Evolutionary conservation across 2,888 invertebrate species (phyloP).

Genomic region (Spialia ferax): DNA sequence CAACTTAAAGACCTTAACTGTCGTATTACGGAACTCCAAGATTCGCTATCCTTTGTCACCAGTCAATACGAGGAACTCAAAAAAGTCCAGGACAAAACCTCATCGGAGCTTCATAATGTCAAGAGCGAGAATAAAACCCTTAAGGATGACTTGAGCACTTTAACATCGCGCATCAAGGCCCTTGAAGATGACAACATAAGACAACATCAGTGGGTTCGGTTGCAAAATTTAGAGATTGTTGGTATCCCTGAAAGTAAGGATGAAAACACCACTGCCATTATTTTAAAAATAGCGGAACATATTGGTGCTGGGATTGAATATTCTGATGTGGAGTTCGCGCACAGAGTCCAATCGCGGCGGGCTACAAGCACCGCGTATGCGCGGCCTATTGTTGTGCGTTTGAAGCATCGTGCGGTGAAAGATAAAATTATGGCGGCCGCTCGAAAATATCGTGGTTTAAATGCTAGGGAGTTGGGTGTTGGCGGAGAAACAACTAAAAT

Average conservation of each 20-base stretch:
- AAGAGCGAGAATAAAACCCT: not conserved
- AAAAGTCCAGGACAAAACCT: not conserved
- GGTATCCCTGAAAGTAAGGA: not conserved
- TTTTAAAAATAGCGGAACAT: not conserved
- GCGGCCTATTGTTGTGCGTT: slow-evolving; percentile 1
- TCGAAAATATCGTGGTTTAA: not conserved
- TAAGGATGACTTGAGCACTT: not conserved
- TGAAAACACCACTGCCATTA: not conserved
- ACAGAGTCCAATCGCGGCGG: not conserved
- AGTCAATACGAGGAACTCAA: not conserved
- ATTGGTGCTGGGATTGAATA: not conserved
- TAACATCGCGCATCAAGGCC: not conserved
- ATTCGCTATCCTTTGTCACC: not conserved
- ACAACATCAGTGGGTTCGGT: not conserved
- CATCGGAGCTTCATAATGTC: not conserved
- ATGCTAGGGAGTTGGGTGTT: not conserved
- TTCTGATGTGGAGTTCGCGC: not conserved
- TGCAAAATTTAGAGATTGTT: not conserved
- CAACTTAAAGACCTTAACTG: not conserved
- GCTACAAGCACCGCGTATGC: not conserved
- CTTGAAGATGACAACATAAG: not conserved
- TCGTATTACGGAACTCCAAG: not conserved
- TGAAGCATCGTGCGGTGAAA: not conserved
- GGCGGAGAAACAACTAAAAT: not conserved
- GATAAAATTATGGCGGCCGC: not conserved